Percentiles rank a stretch among this genome's conserved stretches.
These are phyloP conservation scores for Orussus abietinus DNA, from an alignment of 1,140 invertebrate species.

Conservation along the genomic window DNA sequence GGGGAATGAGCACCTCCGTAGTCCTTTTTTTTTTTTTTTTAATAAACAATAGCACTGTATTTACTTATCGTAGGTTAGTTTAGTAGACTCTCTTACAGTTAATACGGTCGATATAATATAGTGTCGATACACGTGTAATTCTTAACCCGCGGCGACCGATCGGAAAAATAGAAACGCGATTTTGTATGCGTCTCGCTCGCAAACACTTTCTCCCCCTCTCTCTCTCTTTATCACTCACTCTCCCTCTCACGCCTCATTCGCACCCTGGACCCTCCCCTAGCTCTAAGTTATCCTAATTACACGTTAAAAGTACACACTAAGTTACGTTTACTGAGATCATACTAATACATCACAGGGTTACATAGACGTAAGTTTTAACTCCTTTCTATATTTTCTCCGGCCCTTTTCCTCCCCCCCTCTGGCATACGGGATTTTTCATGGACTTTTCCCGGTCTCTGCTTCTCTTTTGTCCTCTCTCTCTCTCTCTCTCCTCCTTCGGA, in stretches of 20 bases:
- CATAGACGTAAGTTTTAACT: conserved; percentile 48
- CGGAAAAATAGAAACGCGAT: conserved; percentile 30
- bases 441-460: conserved; percentile 1
- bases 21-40: conserved; percentile 39
- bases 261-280: conserved; percentile 20
- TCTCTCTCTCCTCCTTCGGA: conserved; percentile 1
- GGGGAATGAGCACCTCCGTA: no score
- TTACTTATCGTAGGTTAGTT: conserved; percentile 47
- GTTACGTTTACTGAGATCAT: conserved; percentile 55
- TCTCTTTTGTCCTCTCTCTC: no score
- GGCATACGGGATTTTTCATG: conserved; percentile 4
- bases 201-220: conserved; percentile 16
- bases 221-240: conserved; percentile 13
- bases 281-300: conserved; percentile 41
- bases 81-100: conserved; percentile 48
- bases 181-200: conserved; percentile 27
- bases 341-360: conserved; percentile 57
- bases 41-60: conserved; percentile 47
- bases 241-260: conserved; percentile 7
- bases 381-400: conserved; percentile 27
- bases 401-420: conserved; percentile 29
- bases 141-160: conserved; percentile 29
- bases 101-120: conserved; percentile 31
- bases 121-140: conserved; percentile 42
- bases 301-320: conserved; percentile 39